Conservation (phyloP, 2,888 invertebrate genomes). For the Adineta ricciae region DNA sequence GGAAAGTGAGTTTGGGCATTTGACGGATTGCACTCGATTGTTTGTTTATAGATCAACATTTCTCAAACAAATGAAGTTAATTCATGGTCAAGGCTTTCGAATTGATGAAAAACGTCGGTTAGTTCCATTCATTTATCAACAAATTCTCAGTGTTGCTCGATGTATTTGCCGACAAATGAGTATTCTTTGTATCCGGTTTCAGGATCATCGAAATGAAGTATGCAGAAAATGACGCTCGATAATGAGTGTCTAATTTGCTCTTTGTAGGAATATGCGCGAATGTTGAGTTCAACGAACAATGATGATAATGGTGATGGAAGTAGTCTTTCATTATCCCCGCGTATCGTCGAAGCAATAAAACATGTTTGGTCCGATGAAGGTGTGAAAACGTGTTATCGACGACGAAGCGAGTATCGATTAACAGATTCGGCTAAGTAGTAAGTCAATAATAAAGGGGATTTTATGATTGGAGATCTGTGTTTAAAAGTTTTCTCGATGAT, state of each 20-base stretch:
- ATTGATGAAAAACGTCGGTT: background rate
- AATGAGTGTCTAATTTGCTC: background rate
- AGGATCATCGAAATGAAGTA: background rate
- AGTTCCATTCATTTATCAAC: background rate
- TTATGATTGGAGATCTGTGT: background rate
- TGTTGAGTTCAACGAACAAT: background rate
- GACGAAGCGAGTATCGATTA: background rate
- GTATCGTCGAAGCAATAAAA: background rate
- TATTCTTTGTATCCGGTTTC: background rate
- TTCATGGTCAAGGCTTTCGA: background rate
- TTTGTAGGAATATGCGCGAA: background rate
- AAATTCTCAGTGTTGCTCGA: background rate
- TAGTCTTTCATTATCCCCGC: background rate
- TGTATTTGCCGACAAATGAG: background rate
- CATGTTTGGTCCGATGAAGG: background rate
- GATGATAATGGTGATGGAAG: background rate
- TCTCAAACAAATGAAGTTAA: background rate
- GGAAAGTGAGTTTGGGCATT: background rate
- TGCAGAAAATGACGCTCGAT: no score
- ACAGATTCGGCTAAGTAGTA: background rate
- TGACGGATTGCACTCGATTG: no score
- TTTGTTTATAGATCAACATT: background rate
- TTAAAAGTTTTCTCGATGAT: background rate
- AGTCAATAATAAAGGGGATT: background rate
- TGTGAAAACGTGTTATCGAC: background rate